Percentiles rank a stretch among this genome's conserved stretches.
Evolutionary conservation across 2,888 invertebrate genomes (phyloP).

Genomic region (Incurvaria masculella): DNA sequence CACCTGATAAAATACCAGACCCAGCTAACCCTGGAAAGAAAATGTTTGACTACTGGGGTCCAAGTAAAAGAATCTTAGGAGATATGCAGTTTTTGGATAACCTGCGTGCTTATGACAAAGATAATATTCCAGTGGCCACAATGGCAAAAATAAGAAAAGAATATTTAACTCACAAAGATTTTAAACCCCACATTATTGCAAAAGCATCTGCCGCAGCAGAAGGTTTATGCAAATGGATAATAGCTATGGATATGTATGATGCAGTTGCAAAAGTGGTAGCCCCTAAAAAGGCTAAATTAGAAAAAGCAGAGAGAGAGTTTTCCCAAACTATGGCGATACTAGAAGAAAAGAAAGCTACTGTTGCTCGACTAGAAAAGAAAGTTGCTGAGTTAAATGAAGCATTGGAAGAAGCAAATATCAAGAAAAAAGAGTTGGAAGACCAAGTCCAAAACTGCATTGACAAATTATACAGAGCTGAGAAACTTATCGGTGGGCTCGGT

Average conservation of each 20-base stretch:
- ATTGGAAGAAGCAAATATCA: conserved; percentile 61
- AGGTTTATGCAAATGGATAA: conserved; percentile 88
- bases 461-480: conserved; percentile 82
- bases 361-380: conserved; percentile 72
- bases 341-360: conserved; percentile 76
- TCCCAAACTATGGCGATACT: conserved; percentile 80
- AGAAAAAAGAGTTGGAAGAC: conserved; percentile 66
- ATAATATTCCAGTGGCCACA: conserved; percentile 69
- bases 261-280: conserved; percentile 78
- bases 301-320: conserved; percentile 77
- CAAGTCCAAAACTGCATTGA: conserved; percentile 78
- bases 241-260: conserved; percentile 88
- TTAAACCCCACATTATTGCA: conserved; percentile 74
- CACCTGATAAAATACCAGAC: conserved; percentile 74
- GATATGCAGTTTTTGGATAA: conserved; percentile 77
- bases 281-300: conserved; percentile 80
- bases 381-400: conserved; percentile 69
- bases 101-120: conserved; percentile 79
- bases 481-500: conserved; percentile 82
- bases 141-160: conserved; percentile 76
- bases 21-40: conserved; percentile 63
- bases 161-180: conserved; percentile 71
- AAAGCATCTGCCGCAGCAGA: conserved; percentile 94
- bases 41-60: conserved; percentile 81
- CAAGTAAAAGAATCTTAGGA: conserved; percentile 76